A percentile compares a stretch with the other conserved stretches of the same genome.
Conservation (phyloP, 2,888 invertebrate genomes). For the Nomada lathburiana region DNA sequence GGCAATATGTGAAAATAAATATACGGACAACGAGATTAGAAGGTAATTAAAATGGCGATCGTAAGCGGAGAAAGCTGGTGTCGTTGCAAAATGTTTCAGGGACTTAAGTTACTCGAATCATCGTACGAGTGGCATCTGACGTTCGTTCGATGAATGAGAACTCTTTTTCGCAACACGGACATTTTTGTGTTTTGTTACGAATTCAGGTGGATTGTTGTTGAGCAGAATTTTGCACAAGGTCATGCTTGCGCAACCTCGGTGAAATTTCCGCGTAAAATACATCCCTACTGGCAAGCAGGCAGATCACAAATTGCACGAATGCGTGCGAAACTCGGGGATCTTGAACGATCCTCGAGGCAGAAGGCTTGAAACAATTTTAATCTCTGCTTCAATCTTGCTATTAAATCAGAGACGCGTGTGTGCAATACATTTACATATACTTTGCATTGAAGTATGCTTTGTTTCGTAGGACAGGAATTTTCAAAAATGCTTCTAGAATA, state of each 20-base stretch:
- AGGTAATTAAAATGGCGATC: too few species aligned
- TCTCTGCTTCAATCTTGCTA: too few species aligned
- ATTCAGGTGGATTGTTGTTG: neutral
- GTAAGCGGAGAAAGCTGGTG: too few species aligned
- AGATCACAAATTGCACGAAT: neutral
- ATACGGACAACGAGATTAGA: too few species aligned
- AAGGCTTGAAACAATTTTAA: neutral
- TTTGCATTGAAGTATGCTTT: too few species aligned
- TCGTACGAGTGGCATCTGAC: neutral
- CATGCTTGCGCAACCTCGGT: conserved; percentile 27
- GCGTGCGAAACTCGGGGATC: too few species aligned
- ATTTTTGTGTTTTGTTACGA: too few species aligned
- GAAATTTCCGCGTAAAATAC: conserved; percentile 21
- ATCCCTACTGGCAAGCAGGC: too few species aligned
- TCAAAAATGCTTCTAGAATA: too few species aligned
- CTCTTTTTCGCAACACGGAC: neutral
- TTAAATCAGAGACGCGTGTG: neutral
- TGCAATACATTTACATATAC: neutral
- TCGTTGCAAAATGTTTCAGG: too few species aligned
- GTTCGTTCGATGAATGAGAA: neutral
- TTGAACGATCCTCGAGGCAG: too few species aligned
- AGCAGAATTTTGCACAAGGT: conserved; percentile 34
- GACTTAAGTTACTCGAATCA: neutral
- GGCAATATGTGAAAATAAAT: neutral
- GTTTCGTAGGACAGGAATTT: too few species aligned